Base-by-base conservation (phyloP, 1,140 invertebrate genomes). In the Melitaea cinxia region DNA sequence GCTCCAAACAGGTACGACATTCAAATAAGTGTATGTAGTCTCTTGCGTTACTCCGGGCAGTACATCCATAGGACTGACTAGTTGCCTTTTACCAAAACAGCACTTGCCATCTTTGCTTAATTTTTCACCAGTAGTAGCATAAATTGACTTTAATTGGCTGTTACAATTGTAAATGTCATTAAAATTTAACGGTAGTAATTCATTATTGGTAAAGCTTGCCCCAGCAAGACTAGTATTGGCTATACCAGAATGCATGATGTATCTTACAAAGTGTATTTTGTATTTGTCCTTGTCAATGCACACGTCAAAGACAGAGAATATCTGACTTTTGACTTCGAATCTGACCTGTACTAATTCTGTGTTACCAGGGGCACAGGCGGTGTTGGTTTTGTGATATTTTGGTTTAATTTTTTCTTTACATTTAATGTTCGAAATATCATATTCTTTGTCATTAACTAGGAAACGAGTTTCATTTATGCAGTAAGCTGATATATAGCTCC, bases 1-100 rank as follows among this genome's bases (percentile, higher is more conserved):
- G 52, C 80, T 85, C 85, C 85, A 91, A 24, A 88, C 82, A 15
- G 89, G 87, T 10, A 84, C 73, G 4, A 80, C 55, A 67, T 89
- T 91, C 15, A 87, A 66, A 68, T 82, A 76, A 54, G 66, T 76
- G 42, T 70, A 82, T 4, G 86, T 78, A 0, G 80, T 65, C 4
- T 69, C 47, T 60, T 83, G 78, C n/a, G 79, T 50, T 14, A 84
- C 14, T 17, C 79, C 80, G 23, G 81, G 83, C 7, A 67, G 19
- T 4, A 89, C 61, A 68, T 90, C 84, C 6, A 56, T 65, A 0
- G 82, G 65, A 65, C 68, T 80, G 0, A 91, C 77, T 21, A 91
- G 63, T 58, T 86, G 83, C 19, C 73, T 73, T 59, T 76, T 85
- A 4, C 60, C 65, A 59, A 83, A 89, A 63, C 83, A 85, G 56